Evolutionary conservation across 2,113 vertebrate species (phyloP).

Genomic region (Barbus barbus): DNA sequence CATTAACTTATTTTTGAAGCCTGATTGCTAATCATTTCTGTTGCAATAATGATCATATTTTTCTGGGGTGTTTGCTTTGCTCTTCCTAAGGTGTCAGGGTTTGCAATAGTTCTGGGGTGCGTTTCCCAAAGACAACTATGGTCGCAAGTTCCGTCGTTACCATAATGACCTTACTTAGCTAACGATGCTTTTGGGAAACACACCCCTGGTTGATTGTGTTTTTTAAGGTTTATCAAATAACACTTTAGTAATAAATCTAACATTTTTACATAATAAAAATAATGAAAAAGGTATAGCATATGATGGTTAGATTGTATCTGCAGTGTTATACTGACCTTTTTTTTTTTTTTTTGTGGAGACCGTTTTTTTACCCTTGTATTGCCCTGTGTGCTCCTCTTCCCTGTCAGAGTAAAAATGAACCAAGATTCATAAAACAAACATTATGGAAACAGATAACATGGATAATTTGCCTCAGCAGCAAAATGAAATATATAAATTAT

Average conservation of each 20-base stretch:
- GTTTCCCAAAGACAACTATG: too few relatives aligned
- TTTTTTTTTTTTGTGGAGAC: too few relatives aligned
- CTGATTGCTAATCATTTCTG: not conserved
- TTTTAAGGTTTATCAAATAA: not conserved
- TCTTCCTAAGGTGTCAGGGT: not conserved
- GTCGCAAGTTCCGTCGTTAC: too few relatives aligned
- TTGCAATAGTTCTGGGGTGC: not conserved
- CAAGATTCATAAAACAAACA: constrained; percentile 3
- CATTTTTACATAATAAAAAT: not conserved
- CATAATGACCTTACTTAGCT: too few relatives aligned
- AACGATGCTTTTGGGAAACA: too few relatives aligned
- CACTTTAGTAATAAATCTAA: not conserved
- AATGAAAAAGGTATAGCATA: not conserved
- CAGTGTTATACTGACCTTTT: too few relatives aligned
- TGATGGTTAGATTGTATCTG: not conserved
- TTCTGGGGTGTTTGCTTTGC: not conserved
- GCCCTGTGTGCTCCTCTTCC: too few relatives aligned
- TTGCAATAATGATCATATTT: not conserved
- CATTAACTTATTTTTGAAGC: not conserved
- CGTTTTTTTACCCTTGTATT: too few relatives aligned
- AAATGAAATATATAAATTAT: not conserved
- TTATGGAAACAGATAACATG: not conserved
- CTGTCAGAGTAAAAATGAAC: too few relatives aligned
- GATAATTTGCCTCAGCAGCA: not conserved
- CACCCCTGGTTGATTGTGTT: not conserved